Evolutionary conservation across 2,113 vertebrate species (phyloP), one percentile per base, ranked within the genome.

Genomic region (Tautogolabrus adspersus): DNA sequence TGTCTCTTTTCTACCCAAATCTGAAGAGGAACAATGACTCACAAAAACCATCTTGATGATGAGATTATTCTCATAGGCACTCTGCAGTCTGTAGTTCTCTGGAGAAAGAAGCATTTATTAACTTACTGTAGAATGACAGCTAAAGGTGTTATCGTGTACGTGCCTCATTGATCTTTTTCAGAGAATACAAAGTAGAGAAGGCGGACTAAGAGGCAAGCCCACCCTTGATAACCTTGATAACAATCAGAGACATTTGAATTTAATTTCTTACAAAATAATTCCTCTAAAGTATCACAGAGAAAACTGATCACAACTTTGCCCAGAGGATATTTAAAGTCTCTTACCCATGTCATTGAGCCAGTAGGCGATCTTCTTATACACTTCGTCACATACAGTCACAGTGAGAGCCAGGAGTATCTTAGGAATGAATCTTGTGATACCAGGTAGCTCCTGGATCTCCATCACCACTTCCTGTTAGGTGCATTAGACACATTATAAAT

Each of bases 31-130:
- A 46, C 21, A 10, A 22, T 16, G 54, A 93, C 97, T 97, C 91
- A 98, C 97, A 96, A 98, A 95, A 89, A 98, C 96, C 15, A 98
- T 96, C 94, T 98, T 99, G 93, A 98, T 97, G 94, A 98, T 97
- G 85, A 98, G 97, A 87, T 98, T 96, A 91, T 97, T 98, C 92
- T 98, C 97, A 9, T 98, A 98, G 96, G 97, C 95, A 91, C 97
- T 99, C 96, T 98, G 97, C 79, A 99, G 96, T 91, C 96, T 95
- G 71, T 99, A 98, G 74, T 99, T 99, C 89, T 99, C 97, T 99
- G 90, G 63, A 78, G 62, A 40, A 74, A 23, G 46, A 42, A 42
- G 21, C 8, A 49, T 60, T 52, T 46, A 8, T 65, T 19, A 30
- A 2, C 9, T 21, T 66, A 34, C 4, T n/a, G n/a, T 56, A 71